Evolutionary conservation across 2,797 vertebrate genomes (phyloP), one percentile per base, ranked within the genome.

Genomic region (Leptoclinus maculatus): DNA sequence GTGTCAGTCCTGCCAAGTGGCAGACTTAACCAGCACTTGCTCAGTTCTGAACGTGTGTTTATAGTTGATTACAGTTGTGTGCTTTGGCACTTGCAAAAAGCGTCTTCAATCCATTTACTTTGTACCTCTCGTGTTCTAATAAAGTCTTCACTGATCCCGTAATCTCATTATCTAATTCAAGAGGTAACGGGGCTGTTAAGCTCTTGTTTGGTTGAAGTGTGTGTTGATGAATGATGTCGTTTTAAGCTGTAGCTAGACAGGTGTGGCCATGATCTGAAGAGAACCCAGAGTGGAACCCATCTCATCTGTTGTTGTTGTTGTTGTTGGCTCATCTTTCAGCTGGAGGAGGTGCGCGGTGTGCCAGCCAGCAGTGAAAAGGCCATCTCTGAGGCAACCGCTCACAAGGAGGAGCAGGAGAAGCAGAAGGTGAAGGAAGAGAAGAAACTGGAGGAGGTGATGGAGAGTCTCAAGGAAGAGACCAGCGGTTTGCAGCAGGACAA

Each of bases 401-500:
- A 83, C 90, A 98, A 78, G 80, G 96, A 95, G 66, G 84, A 89
- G 76, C 93, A 97, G 83, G 97, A 97, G 85, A 95, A 96, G 85
- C 85, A 94, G 81, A 98, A 96, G 90, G 94, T 93, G 16, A 93
- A 94, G 83, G 96, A 97, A 85, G 98, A 99, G 85, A 90, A 93
- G 76, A 97, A 96, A 67, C 91, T 99, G 19, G 96, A 94, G 76
- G 86, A 95, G 74, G 95, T 99, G 84, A 96, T 98, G 96, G 96
- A 96, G 91, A 96, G 92, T 83, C 95, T 99, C 60, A 97, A 97
- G 89, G 93, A 96, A 76, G 98, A 99, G 94, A 99, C 97, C 21
- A 96, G 92, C 21, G 97, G 91, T 3, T 91, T 99, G 68, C 97
- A 97, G 86, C 92, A 96, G 72, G 97, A 99, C 75, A 99, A 98